Evolutionary conservation across 2,797 vertebrate species (phyloP), one percentile per base, ranked within the genome.

Genomic region (Acanthis flammea): DNA sequence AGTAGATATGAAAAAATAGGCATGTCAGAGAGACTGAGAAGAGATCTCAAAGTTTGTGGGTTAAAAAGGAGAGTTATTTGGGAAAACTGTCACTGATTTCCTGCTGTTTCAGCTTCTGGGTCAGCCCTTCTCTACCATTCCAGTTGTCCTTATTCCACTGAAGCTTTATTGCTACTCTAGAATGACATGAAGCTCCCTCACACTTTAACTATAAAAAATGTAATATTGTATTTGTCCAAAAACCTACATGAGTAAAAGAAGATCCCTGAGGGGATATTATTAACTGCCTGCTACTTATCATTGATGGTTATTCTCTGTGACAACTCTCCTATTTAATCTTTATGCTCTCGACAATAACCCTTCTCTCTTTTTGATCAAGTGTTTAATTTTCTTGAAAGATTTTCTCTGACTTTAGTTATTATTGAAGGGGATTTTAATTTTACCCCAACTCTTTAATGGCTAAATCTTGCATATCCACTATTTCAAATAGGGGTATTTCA

Each of bases 301-400:
- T 70, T 93, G 97, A 95, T 97, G 90, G 85, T 94, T 97, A 94
- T 96, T 93, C 91, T 94, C 92, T 84, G 90, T 96, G 95, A 96
- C 91, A 96, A 94, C 84, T 71, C 96, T 97, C 72, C 92, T 97
- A 94, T 97, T 97, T 98, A 98, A 98, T 97, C 97, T 97, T 96
- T 87, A 91, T 71, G 95, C 96, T 97, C 96, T 97, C 68, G 11
- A 95, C 95, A 97, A 96, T 95, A 97, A 97, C 96, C 96, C 93
- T 96, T 95, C 92, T 86, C 57, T 96, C 94, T 96, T 98, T 97
- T 93, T 97, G 96, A 98, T 97, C 97, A 98, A 98, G 97, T 98
- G 96, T 97, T 97, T 98, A 97, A 98, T 98, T 98, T 98, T 95
- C 97, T 90, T 94, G 96, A 97, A 98, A 97, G 97, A 98, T 98